Evolutionary conservation across 2,888 invertebrate species (phyloP).

Genomic region (Phragmatobia fuliginosa): DNA sequence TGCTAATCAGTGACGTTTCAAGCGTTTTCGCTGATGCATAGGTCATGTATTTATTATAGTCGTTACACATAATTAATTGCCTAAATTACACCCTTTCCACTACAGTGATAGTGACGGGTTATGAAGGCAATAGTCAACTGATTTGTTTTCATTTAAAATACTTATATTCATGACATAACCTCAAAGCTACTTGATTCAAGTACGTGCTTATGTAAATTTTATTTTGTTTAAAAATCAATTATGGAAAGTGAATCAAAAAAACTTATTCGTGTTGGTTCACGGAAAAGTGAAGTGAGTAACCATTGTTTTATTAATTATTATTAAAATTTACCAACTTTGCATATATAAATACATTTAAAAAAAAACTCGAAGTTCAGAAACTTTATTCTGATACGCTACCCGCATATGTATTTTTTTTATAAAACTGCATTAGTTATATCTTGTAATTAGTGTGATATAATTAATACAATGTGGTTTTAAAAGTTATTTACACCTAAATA

Average conservation of each 20-base stretch:
- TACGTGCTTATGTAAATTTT: conserved; percentile 51
- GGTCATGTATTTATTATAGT: conserved; percentile 31
- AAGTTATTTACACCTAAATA: not conserved
- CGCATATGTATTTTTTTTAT: not conserved
- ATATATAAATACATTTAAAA: too few species aligned
- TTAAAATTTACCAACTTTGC: too few species aligned
- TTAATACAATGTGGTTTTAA: not conserved
- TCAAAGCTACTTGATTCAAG: conserved; percentile 42
- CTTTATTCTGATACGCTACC: not conserved
- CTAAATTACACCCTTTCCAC: conserved; percentile 68
- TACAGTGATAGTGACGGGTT: conserved; percentile 84
- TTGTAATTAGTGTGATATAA: not conserved
- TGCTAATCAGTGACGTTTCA: conserved; percentile 6
- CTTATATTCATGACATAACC: conserved; percentile 48
- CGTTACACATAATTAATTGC: conserved; percentile 40
- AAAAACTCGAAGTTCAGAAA: too few species aligned
- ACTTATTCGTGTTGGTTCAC: conserved; percentile 92
- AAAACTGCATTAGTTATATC: not conserved
- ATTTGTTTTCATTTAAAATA: conserved; percentile 25
- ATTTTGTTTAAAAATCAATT: conserved; percentile 45
- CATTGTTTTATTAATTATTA: not conserved
- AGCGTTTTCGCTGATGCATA: conserved; percentile 20
- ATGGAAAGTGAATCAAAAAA: conserved; percentile 79
- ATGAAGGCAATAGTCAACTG: conserved; percentile 26
- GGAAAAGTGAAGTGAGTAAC: conserved; percentile 92